Percentiles rank a stretch among this genome's conserved stretches.
These are phyloP conservation scores for Gorsachius goisagi DNA, from an alignment of 2,113 vertebrate species.

Conservation along the genomic window DNA sequence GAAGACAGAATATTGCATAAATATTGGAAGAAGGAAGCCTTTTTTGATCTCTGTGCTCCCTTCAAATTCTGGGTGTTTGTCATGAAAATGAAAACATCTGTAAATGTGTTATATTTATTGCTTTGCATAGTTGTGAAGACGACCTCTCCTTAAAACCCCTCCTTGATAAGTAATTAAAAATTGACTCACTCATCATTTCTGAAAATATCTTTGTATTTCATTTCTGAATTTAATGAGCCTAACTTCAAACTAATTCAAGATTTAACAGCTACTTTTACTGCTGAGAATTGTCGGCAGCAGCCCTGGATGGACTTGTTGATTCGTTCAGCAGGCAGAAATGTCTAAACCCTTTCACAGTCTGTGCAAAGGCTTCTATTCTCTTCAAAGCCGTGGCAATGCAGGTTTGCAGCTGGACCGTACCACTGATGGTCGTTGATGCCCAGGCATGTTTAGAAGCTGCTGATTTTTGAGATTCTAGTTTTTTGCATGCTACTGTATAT, in stretches of 20 bases:
- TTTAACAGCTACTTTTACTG: not conserved
- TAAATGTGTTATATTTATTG: not conserved
- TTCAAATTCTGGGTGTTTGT: not conserved
- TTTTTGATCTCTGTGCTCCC: not conserved
- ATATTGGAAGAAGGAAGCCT: not conserved
- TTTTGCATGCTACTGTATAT: not conserved
- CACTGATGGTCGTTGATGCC: not conserved
- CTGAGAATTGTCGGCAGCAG: not conserved
- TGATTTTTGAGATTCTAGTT: not conserved
- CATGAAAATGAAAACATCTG: not conserved
- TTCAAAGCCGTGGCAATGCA: not conserved
- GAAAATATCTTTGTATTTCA: conserved; percentile 16
- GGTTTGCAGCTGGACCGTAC: not conserved
- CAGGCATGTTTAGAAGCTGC: not conserved
- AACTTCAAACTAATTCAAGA: conserved; percentile 10
- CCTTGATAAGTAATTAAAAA: conserved; percentile 37
- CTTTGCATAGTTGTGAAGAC: not conserved
- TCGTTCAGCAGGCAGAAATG: not conserved
- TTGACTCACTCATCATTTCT: not conserved
- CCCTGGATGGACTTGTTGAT: not conserved
- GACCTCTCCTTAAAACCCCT: not conserved
- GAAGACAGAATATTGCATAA: not conserved
- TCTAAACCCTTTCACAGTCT: not conserved
- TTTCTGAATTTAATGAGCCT: not conserved
- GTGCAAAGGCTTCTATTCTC: not conserved